A percentile compares a stretch with the other conserved stretches of the same genome.
phyloP scores from a whole-genome alignment of 2,888 invertebrate species.

The Melitaea athalia region DNA sequence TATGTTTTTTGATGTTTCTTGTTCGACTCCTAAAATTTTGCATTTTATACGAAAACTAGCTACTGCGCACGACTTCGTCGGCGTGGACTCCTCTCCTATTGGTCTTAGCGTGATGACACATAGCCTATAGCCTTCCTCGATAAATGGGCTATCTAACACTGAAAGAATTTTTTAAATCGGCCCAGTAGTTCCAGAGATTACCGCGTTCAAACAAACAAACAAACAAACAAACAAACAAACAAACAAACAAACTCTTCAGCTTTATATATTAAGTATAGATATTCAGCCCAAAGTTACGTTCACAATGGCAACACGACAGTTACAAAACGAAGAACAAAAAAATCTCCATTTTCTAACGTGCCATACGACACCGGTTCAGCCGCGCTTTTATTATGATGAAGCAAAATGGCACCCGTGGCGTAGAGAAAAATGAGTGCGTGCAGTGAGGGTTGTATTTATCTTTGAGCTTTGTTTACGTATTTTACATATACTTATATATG shows the following conservation, averaged over 20 bases:
- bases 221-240: no score
- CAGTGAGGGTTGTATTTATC: not conserved
- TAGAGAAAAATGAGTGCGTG: not conserved
- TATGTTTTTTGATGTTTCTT: not conserved
- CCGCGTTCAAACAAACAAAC: no score
- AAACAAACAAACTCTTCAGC: no score
- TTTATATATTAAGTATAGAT: no score
- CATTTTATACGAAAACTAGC: conserved; percentile 16
- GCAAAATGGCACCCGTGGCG: conserved; percentile 20
- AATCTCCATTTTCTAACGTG: conserved; percentile 16
- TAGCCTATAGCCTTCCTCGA: no score
- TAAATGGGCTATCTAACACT: no score
- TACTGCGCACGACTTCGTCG: no score
- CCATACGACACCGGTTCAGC: conserved; percentile 23
- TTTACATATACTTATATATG: no score
- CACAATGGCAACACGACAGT: conserved; percentile 10
- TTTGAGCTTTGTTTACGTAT: not conserved
- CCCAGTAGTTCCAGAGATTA: no score
- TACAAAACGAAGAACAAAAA: conserved; percentile 11
- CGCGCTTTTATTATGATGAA: conserved; percentile 23
- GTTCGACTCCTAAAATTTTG: not conserved
- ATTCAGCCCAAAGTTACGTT: not conserved
- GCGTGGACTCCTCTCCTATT: no score
- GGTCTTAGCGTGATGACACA: no score
- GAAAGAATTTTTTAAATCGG: no score